Conservation (phyloP, 2,888 invertebrate genomes). For the Galerucella pusilla region DNA sequence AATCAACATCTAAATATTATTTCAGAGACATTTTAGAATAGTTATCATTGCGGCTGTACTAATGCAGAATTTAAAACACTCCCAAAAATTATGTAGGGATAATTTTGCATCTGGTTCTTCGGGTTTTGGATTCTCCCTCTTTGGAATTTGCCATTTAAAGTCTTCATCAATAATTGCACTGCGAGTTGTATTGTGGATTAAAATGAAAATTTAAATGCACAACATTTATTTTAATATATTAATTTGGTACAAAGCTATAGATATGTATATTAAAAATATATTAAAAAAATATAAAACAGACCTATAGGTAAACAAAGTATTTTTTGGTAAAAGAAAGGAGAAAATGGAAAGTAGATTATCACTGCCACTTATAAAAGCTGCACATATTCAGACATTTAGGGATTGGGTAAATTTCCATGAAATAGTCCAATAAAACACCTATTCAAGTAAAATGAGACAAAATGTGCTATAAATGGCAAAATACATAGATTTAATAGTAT, state of each 20-base stretch:
- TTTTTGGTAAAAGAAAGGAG: not conserved
- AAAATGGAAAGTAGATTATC: constrained; percentile 2
- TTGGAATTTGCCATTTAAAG: too few relatives aligned
- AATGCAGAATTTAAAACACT: too few relatives aligned
- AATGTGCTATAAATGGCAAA: not conserved
- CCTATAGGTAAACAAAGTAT: not conserved
- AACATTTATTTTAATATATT: constrained; percentile 21
- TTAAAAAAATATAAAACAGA: constrained; percentile 10
- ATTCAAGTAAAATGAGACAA: not conserved
- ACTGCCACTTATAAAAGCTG: not conserved
- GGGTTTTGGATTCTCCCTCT: too few relatives aligned
- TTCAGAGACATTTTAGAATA: too few relatives aligned
- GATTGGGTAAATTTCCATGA: not conserved
- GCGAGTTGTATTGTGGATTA: too few relatives aligned
- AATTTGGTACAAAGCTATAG: constrained; percentile 24
- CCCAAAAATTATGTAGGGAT: too few relatives aligned
- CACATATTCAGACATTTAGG: not conserved
- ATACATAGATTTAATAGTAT: not conserved
- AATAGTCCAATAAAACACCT: not conserved
- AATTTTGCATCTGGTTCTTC: too few relatives aligned
- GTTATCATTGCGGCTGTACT: too few relatives aligned
- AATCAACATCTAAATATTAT: too few relatives aligned
- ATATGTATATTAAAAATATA: not conserved
- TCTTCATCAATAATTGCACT: too few relatives aligned
- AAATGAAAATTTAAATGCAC: not conserved